A percentile compares a stretch with the other conserved stretches of the same genome.
phyloP scores from a whole-genome alignment of 2,797 vertebrate genomes.

The Antennarius maculatus region DNA sequence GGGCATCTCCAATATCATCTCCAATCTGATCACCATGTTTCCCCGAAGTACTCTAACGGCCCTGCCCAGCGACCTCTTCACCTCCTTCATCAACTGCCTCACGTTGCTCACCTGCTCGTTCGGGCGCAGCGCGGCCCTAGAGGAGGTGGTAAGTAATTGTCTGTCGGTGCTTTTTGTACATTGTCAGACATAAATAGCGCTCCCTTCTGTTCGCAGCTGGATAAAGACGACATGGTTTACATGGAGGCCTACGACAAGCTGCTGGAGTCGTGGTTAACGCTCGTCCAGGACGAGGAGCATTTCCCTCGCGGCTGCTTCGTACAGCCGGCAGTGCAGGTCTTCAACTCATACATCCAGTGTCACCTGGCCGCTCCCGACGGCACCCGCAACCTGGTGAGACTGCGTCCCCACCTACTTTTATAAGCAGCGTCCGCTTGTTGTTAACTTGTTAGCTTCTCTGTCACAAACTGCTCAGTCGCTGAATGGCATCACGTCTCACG shows the following conservation, averaged over 20 bases:
- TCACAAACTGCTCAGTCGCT: constrained; percentile 83
- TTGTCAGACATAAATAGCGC: background rate
- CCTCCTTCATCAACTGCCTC: constrained; percentile 98
- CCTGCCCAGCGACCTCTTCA: constrained; percentile 95
- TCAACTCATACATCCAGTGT: constrained; percentile 99
- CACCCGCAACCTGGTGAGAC: constrained; percentile 96
- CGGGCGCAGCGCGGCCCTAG: constrained; percentile 95
- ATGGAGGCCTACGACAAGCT: constrained; percentile 99
- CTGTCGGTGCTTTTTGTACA: too few relatives aligned
- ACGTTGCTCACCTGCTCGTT: constrained; percentile 98
- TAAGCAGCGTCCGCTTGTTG: background rate
- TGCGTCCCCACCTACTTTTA: background rate
- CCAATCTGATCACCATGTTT: constrained; percentile 97
- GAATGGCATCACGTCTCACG: constrained; percentile 93
- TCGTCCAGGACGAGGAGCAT: constrained; percentile 97
- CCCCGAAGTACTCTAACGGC: constrained; percentile 93
- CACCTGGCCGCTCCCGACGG: constrained; percentile 97
- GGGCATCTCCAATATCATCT: constrained; percentile 97
- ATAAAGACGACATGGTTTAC: constrained; percentile 99
- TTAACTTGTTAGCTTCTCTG: fast-evolving
- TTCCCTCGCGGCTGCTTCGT: constrained; percentile 97
- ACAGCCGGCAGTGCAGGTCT: constrained; percentile 96
- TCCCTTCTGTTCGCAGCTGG: constrained; percentile 80
- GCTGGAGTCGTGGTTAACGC: constrained; percentile 96
- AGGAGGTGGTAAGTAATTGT: constrained; percentile 90